A percentile compares a stretch with the other conserved stretches of the same genome.
Evolutionary conservation across 2,113 vertebrate genomes (phyloP).

Genomic region (Phaetusa simplex): DNA sequence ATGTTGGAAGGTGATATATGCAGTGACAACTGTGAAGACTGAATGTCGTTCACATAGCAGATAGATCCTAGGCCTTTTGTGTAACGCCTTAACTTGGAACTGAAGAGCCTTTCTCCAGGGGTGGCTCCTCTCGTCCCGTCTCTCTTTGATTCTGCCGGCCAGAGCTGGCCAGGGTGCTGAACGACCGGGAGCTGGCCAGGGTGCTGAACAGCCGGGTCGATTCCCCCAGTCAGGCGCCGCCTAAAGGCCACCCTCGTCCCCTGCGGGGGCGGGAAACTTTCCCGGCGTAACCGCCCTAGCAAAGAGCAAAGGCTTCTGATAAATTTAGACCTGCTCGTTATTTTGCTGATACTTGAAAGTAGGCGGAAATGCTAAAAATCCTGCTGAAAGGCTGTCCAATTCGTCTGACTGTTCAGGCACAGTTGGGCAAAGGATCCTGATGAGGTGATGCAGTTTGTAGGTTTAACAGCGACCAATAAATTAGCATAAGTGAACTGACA

Average conservation of each 20-base stretch:
- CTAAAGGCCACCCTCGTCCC: rapidly evolving
- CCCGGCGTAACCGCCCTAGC: rapidly evolving
- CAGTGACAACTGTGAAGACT: background rate
- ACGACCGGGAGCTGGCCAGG: background rate
- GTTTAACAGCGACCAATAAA: background rate
- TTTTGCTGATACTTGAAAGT: rapidly evolving
- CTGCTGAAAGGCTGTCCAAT: rapidly evolving
- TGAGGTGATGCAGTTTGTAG: background rate
- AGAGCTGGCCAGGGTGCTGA: background rate
- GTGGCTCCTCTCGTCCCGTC: background rate
- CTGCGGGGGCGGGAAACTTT: too few species aligned
- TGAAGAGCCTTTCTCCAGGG: background rate
- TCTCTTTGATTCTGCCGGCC: background rate
- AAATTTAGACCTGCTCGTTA: rapidly evolving
- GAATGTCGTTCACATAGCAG: background rate
- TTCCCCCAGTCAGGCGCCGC: background rate
- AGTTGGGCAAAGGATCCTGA: rapidly evolving
- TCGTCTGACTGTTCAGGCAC: background rate
- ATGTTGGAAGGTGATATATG: background rate
- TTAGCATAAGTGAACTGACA: background rate
- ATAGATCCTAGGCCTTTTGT: background rate
- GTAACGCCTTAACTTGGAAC: background rate
- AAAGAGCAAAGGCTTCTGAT: too few species aligned
- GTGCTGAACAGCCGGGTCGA: background rate
- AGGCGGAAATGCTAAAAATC: rapidly evolving